These are phyloP conservation scores for Neopipo cinnamomea DNA, from an alignment of 2,113 vertebrate species.

Conservation along the genomic window DNA sequence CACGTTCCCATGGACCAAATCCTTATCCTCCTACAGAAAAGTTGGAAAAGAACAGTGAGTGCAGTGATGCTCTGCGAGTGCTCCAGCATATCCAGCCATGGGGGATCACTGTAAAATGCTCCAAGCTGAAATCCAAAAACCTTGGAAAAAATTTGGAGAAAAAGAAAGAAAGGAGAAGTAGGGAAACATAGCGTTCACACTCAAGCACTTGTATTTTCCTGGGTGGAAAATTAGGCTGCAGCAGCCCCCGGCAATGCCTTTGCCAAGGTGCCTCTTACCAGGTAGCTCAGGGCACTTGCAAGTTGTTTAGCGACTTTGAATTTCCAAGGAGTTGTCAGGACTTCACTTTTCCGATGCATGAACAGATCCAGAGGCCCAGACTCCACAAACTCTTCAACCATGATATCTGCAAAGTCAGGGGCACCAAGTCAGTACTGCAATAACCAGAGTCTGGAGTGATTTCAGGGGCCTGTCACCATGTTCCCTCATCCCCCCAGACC, in stretches of 20 bases:
- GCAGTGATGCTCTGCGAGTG: background rate
- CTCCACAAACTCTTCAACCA: slow-evolving; percentile 96
- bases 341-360: slow-evolving; percentile 84
- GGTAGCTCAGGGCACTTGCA: slow-evolving; percentile 92
- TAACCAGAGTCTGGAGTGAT: rapidly evolving
- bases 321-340: slow-evolving; percentile 90
- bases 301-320: slow-evolving; percentile 97
- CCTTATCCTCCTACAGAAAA: slow-evolving; percentile 89
- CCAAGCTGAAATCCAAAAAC: background rate
- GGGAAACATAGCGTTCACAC: background rate
- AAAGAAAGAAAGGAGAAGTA: background rate
- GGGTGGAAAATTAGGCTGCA: background rate
- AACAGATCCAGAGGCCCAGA: slow-evolving; percentile 92
- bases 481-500: background rate
- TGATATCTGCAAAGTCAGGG: slow-evolving; percentile 82
- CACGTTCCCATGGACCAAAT: slow-evolving; percentile 93
- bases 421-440: background rate
- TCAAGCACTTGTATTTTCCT: background rate
- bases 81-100: background rate
- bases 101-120: background rate
- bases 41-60: background rate
- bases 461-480: background rate
- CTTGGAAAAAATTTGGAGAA: background rate
- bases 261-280: slow-evolving; percentile 78
- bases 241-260: background rate